Percentiles rank a stretch among this genome's conserved stretches.
Evolutionary conservation across 2,888 invertebrate species (phyloP).

Genomic region (Pristionchus fissidentatus): DNA sequence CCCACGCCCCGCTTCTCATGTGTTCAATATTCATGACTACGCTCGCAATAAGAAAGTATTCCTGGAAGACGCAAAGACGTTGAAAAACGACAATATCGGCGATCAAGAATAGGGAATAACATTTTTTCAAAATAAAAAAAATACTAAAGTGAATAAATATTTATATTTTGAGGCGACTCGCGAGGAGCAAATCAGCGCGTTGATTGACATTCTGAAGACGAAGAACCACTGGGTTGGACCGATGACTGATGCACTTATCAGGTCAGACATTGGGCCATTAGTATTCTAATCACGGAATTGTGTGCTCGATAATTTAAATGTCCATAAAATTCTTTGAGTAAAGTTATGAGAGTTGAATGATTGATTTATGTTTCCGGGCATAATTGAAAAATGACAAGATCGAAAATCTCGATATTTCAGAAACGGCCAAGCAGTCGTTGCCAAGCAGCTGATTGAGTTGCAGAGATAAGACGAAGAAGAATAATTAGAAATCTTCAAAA

Average conservation of each 20-base stretch:
- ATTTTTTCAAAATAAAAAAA: too few relatives aligned
- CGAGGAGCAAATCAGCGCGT: conserved; percentile 66
- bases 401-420: conserved; percentile 23
- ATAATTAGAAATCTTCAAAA: not conserved
- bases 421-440: conserved; percentile 45
- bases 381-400: too few relatives aligned
- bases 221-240: conserved; percentile 73
- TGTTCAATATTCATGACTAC: conserved; percentile 22
- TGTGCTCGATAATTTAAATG: too few relatives aligned
- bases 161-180: conserved; percentile 55
- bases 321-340: too few relatives aligned
- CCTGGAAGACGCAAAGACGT: not conserved
- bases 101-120: too few relatives aligned
- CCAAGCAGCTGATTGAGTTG: conserved; percentile 46
- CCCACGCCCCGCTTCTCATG: not conserved
- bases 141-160: not conserved
- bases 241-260: conserved; percentile 69
- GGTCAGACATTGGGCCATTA: conserved; percentile 35
- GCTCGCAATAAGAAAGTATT: not conserved
- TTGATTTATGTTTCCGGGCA: too few relatives aligned
- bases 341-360: not conserved
- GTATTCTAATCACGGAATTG: not conserved
- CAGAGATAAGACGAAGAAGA: not conserved
- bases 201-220: conserved; percentile 71
- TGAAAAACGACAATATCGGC: too few relatives aligned